Evolutionary conservation across 2,113 vertebrate genomes (phyloP), one percentile per base, ranked within the genome.

Genomic region (Syngnathus scovelli): DNA sequence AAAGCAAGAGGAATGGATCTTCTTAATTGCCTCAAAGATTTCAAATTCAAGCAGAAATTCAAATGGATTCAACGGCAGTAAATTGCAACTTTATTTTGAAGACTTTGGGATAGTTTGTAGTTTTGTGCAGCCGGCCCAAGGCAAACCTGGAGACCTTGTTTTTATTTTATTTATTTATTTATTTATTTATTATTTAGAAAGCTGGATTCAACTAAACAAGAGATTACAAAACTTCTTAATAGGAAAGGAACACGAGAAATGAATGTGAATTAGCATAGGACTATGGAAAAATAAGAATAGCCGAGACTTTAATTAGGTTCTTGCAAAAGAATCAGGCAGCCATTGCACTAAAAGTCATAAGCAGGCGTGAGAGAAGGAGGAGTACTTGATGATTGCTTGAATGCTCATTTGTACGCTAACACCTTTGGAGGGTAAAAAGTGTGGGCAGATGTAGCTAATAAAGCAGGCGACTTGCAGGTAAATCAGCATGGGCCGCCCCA

Each of bases 21-120:
- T 79, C 85, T 78, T 88, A 90, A 90, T 86, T 87, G 78, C 90
- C 71, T 73, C 56, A 70, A 78, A 73, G 78, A 66, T 80, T 85
- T 87, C 55, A 78, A 85, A 90, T 88, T 46, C 78, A 75, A 71
- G 72, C 49, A 66, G 83, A 76, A 83, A 84, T 88, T 87, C 76
- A 85, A 85, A 89, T 85, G 76, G 80, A 86, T 86, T 27, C 76
- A 15, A 66, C 9, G 12, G 12, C 41, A 43, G 41, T 9, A 43
- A 23, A 69, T 39, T 59, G 79, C 80, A 81, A 79, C 80, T 80
- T 54, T 9, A 37, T 74, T 63, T 69, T 10, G 60, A 64, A 78
- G 79, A 68, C 64, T 71, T 7, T 0, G 7, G 19, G 54, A 72
- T 73, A 43, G 54, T 79, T 77, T 81, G 77, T 75, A 64, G 12